Base-by-base conservation (phyloP, 2,797 vertebrate genomes). In the Scolopax bukidnonensis region DNA sequence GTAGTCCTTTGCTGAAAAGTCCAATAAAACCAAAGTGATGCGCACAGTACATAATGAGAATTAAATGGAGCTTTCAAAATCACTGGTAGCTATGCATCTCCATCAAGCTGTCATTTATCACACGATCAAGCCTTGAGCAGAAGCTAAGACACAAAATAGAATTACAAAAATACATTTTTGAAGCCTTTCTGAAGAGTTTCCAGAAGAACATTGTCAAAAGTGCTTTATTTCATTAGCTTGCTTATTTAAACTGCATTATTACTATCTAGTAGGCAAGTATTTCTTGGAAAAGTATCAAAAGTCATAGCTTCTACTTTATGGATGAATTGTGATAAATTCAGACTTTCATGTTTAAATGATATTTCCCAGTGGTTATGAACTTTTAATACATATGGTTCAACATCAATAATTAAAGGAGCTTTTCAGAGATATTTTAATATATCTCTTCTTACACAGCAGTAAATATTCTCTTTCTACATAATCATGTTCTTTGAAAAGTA, bases 11-110 rank as follows among this genome's bases (percentile, higher is more conserved):
- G 94, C 71, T 92, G 96, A 97, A 97, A 89, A 95, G 92, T 95
- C 93, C 92, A 71, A 96, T 96, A 94, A 95, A 97, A 96, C 91
- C 63, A 84, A 84, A 95, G 83, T 89, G 91, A 86, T 96, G 65
- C 12, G 0, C 87, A 91, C 8, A n/a, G 91, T 93, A 68, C 84
- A 97, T 94, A 97, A 97, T 97, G 95, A 96, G 87, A 79, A 87
- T 74, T 97, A 92, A 97, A 97, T 94, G 87, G 83, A 89, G 71
- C 94, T 97, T 97, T 97, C 92, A 95, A 95, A 97, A 92, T 87
- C 89, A 94, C 88, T 94, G 63, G 79, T 93, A 96, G 81, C 68
- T 93, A 88, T 96, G 65, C 82, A 92, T 94, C 94, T 93, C 79
- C 3, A 33, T 93, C 95, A 95, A 96, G 53, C 71, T 96, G 91